Base-by-base conservation (phyloP, 2,888 invertebrate genomes). In the Nasonia oneida region DNA sequence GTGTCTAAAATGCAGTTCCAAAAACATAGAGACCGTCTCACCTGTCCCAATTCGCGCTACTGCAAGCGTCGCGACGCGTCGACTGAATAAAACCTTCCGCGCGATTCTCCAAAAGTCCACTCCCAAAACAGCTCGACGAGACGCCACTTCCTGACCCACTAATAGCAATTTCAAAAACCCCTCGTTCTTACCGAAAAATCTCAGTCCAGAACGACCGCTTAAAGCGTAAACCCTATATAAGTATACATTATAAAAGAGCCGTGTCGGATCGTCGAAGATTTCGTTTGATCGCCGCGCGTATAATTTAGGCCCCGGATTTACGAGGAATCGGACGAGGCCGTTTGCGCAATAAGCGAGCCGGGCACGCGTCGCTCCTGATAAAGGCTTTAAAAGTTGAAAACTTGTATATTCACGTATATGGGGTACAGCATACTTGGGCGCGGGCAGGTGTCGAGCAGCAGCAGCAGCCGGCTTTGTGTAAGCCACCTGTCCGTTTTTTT, bases 401-500 rank as follows among this genome's bases (percentile, higher is more conserved):
- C 3, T 23, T n/a, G 67, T 29, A 42, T 73, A 67, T 33, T 57
- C 18, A 39, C 23, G 57, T 70, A 6, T 42, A 42, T 42, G 6
- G 1, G 6, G 10, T 10, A 42, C 70, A 71, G 76, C 29, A 37
- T 29, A 29, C 15, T 33, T 12, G 14, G 33, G 53, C 15, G 42
- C 57, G 42, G 73, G 84, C 84, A 84, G 82, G 82, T 84, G 86
- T 50, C 78, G 77, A 75, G 78, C 42, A 50, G 70, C 71, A 47
- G 79, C 39, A 78, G 57, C 83, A 81, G 86, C 83, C 83, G 83
- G 81, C 29, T 70, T 50, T 53, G 50, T 81, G 64, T 70, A 14
- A 76, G 57, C 89, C 91, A 91, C 90, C 90, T 91, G 91, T 89
- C 88, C 53, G 14, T 70, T 81, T 74, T 67, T 39, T 70, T 37